Base-by-base conservation (phyloP, 2,888 invertebrate genomes). In the Spilosoma lubricipeda region DNA sequence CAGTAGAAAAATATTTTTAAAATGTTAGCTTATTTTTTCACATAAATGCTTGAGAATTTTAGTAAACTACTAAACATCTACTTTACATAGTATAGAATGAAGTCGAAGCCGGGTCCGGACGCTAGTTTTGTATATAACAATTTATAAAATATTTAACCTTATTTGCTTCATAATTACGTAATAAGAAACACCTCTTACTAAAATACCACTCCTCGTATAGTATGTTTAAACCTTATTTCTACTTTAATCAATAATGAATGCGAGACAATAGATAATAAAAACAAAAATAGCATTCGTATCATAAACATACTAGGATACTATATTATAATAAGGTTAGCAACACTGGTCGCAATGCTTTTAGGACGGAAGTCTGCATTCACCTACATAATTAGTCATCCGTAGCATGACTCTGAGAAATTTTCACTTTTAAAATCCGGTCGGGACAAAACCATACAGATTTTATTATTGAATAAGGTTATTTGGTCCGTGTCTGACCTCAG, bases 371-470 rank as follows among this genome's bases (percentile, higher is more conserved):
- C 39, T 71, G 59, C 52, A 71, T 48, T 66, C 66, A 66, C 66
- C 71, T 64, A 71, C 42, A 71, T 30, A 39, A 69, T 59, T 52
- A 67, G 65, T 70, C 52, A 74, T 48, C 74, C 72, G 64, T 73
- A 59, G 66, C 56, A 63, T 70, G 72, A 74, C 77, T 73, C 76
- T 78, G 76, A 77, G 71, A 77, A 77, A 74, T 79, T 81, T 85
- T 85, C 85, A 81, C 84, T 86, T 82, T 85, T 81, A 65, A 79
- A 80, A 78, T 80, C 86, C 84, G 86, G 85, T 84, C 77, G 73
- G 71, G 67, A 72, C 74, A 56, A 69, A 39, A 15, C 36, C 15
- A 52, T 15, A 69, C 2, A 33, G 15, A 52, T 68, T 59, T 59
- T 27, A 27, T 59, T 15, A 27, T 59, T 15, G 59, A 59, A 59